A percentile compares a stretch with the other conserved stretches of the same genome.
Evolutionary conservation across 2,797 vertebrate genomes (phyloP).

Genomic region (Hippoglossus hippoglossus): DNA sequence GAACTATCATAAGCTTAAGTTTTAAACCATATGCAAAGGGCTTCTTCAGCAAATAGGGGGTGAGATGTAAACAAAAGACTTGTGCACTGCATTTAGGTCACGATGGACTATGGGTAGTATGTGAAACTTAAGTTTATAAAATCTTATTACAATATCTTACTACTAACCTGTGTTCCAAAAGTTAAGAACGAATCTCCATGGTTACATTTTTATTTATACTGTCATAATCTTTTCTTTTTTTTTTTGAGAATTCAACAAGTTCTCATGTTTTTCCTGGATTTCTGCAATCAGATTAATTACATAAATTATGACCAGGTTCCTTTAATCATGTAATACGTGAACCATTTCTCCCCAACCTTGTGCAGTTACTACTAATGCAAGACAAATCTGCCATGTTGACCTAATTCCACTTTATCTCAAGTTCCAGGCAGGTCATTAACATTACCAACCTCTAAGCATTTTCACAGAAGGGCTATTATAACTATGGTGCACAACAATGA

Average conservation of each 20-base stretch:
- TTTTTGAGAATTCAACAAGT: not conserved
- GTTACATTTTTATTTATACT: not conserved
- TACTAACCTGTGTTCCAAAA: not conserved
- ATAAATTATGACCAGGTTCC: not conserved
- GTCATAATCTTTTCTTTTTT: no score
- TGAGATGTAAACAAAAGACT: not conserved
- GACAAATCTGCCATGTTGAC: slow-evolving; percentile 3
- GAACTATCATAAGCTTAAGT: not conserved
- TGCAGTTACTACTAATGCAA: slow-evolving; percentile 14
- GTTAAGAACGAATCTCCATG: not conserved
- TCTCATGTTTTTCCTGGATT: not conserved
- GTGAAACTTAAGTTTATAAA: not conserved
- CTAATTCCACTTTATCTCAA: slow-evolving; percentile 17
- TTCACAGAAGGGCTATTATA: slow-evolving; percentile 6
- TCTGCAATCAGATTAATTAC: not conserved
- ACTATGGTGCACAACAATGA: slow-evolving; percentile 15
- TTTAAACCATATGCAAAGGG: not conserved
- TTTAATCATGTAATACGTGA: not conserved
- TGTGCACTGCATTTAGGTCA: not conserved
- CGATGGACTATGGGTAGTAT: not conserved
- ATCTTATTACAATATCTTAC: not conserved
- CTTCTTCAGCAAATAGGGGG: not conserved
- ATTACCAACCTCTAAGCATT: slow-evolving; percentile 16
- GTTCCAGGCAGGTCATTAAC: slow-evolving; percentile 6
- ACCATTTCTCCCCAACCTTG: slow-evolving; percentile 8